Base-by-base conservation (phyloP, 1,140 invertebrate species). In the Cherax quadricarinatus region DNA sequence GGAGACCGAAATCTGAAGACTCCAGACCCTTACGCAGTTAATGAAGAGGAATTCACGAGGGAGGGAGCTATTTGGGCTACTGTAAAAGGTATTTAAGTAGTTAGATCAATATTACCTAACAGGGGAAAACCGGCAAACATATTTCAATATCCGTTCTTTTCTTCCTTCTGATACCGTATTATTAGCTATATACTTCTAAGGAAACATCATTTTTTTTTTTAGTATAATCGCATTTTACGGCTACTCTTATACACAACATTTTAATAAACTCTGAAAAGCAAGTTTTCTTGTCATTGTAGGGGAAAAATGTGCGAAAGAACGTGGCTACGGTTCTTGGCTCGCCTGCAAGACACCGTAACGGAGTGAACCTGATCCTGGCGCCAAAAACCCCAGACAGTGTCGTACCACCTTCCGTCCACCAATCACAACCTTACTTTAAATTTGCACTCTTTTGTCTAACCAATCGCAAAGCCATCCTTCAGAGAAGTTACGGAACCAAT, bases 11-110 rank as follows among this genome's bases (percentile, higher is more conserved):
- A 18, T 16, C 14, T 24, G 62, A 79, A 73, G 70, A 87, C 10
- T 5, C 70, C 12, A 10, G 51, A 21, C 18, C 78, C 53, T 88
- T 79, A 88, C 18, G 57, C 75, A 80, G 86, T 60, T 88, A 88
- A 88, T 80, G 86, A 88, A 41, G 73, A 80, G 86, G 86, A 88
- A 88, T 78, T 60, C 86, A 60, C 86, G 86, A 80, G 86, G 86
- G 86, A 88, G 49, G 57, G 24, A 80, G 57, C 75, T 10, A 57
- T 60, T 57, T 83, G 81, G 51, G 81, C 14, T 83, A 57, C 48
- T 48, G 51, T 60, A 53, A 83, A 60, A 83, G 81, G 57, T 83
- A 57, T 57, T 83, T 60, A 83, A 83, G 81, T 83, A 18, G 51
- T 12, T 16, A 21, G 81, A 83, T 83, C 81, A 83, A 83, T 83